Base-by-base conservation (phyloP, 2,888 invertebrate genomes). In the Cataglyphis cursor region DNA sequence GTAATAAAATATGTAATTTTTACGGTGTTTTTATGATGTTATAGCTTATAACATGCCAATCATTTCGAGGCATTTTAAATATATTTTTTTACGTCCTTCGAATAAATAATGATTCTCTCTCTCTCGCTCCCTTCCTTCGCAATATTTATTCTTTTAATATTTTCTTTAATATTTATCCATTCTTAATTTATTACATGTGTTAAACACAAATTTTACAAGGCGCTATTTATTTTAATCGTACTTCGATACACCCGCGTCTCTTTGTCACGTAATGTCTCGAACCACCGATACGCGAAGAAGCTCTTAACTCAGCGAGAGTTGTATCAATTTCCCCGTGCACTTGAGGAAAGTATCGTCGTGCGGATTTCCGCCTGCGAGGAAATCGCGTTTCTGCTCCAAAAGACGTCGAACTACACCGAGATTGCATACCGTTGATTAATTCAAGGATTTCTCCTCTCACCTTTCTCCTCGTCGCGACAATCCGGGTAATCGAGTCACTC, bases 401-500 rank as follows among this genome's bases (percentile, higher is more conserved):
- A 65, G 59, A 41, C 66, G 78, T 44, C 75, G 41, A 57, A 74
- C 31, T 82, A 64, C 70, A 31, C 24, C 31, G 18, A n/a, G 21
- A 15, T 59, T 82, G 73, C 41, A 74, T 81, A 51, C 59, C 61
- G 62, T 48, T 65, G 82, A 89, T 89, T 88, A 88, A 85, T 84
- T 76, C 83, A 65, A 73, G 70, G 80, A 48, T 73, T 73, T 28
- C n/a, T 12, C 35, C 35, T 21, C 44, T 44, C n/a, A 31, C 8
- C 21, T 54, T 31, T 41, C 66, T 21, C 72, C 44, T 15, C n/a
- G 15, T 64, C 80, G 81, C 74, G 80, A 80, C 84, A 70, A 80
- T 65, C 81, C 75, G 44, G 44, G 68, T 86, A 89, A 89, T 89
- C 84, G 87, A 89, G 66, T 89, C 72, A 81, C 80, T 64, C 38